phyloP scores from a whole-genome alignment of 2,797 vertebrate species.

The Fringilla coelebs region DNA sequence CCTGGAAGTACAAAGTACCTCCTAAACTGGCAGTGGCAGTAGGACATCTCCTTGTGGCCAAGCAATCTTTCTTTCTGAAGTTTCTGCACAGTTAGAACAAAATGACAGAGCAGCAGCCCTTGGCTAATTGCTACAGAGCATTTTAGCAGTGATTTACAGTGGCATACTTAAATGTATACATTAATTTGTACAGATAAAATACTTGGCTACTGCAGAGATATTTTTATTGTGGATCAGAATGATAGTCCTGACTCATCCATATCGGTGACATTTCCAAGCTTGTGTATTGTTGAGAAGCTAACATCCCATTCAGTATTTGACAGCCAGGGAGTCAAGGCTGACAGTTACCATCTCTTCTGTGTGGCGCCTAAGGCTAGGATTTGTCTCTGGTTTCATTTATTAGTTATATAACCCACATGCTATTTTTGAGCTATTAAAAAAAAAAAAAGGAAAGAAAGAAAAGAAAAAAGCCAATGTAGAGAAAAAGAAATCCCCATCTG shows the following conservation, averaged over 20 bases:
- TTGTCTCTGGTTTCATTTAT: slow-evolving; percentile 48
- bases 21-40: not conserved
- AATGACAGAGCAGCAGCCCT: not conserved
- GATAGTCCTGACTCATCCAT: not conserved
- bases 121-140: not conserved
- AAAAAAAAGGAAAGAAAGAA: not conserved
- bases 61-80: not conserved
- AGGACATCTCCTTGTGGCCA: not conserved
- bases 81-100: not conserved
- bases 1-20: not conserved
- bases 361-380: not conserved
- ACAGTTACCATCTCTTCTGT: slow-evolving; percentile 4
- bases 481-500: not conserved
- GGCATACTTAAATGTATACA: not conserved
- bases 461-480: not conserved
- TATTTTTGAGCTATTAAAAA: slow-evolving; percentile 8
- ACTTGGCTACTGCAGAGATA: not conserved
- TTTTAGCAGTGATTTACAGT: not conserved
- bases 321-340: not conserved
- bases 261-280: slow-evolving; percentile 19
- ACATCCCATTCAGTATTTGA: slow-evolving; percentile 1
- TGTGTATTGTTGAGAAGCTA: slow-evolving; percentile 23
- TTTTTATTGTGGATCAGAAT: not conserved
- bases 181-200: not conserved
- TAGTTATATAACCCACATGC: slow-evolving; percentile 43